phyloP scores from a whole-genome alignment of 2,888 invertebrate species.

The Eutolmus rufibarbis region DNA sequence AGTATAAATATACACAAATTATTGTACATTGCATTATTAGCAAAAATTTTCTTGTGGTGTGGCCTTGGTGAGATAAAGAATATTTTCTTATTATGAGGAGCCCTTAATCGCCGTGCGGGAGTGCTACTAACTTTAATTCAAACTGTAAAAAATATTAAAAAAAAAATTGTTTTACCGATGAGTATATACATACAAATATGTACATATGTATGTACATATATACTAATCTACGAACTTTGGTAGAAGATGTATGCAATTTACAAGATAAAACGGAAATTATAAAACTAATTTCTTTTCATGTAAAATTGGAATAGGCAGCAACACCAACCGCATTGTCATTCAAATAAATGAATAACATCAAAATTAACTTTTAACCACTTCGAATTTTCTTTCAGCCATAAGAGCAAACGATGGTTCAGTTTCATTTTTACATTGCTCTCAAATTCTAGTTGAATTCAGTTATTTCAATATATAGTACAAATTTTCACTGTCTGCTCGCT shows the following conservation, averaged over 20 bases:
- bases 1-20: too few species aligned
- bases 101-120: too few species aligned
- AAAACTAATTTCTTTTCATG: neutral
- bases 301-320: neutral
- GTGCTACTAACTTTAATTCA: too few species aligned
- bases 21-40: too few species aligned
- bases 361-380: neutral
- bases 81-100: too few species aligned
- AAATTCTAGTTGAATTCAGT: neutral
- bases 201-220: too few species aligned
- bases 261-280: neutral
- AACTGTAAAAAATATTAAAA: too few species aligned
- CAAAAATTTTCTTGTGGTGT: too few species aligned
- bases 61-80: too few species aligned
- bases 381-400: neutral
- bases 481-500: conserved; percentile 25
- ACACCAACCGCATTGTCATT: neutral
- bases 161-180: too few species aligned
- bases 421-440: neutral
- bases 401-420: neutral
- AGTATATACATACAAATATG: too few species aligned
- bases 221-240: too few species aligned
- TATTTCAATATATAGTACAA: neutral
- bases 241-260: neutral
- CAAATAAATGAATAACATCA: neutral